Conservation (phyloP, 2,888 invertebrate genomes). For the Eristalis intricaria region DNA sequence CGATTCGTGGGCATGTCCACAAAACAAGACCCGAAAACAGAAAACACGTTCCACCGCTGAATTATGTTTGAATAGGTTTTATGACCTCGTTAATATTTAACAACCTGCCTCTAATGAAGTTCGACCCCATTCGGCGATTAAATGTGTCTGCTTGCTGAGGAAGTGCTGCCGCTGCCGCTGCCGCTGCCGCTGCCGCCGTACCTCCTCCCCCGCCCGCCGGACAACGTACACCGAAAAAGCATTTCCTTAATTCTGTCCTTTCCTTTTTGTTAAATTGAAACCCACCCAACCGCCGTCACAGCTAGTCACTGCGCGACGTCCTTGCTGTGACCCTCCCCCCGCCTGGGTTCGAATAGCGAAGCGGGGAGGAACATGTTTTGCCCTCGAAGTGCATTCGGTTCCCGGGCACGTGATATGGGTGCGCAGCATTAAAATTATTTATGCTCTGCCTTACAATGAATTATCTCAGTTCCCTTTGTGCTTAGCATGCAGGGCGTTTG, state of each 20-base stretch:
- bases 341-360: no score
- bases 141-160: background rate
- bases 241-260: constrained; percentile 20
- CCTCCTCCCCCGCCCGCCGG: background rate
- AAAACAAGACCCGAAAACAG: background rate
- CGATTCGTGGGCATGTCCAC: background rate
- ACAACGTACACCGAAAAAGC: constrained; percentile 11
- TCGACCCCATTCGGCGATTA: constrained; percentile 15
- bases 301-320: background rate
- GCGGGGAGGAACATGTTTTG: constrained; percentile 17
- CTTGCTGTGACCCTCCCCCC: background rate
- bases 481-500: background rate
- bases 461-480: background rate
- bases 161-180: background rate
- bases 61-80: constrained; percentile 11
- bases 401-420: constrained; percentile 21
- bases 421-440: constrained; percentile 27
- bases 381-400: constrained; percentile 5
- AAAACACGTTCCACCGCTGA: constrained; percentile 1
- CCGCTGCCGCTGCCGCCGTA: background rate
- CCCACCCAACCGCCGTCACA: background rate
- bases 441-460: constrained; percentile 16
- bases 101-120: constrained; percentile 22
- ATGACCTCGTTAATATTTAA: constrained; percentile 26
- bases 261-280: constrained; percentile 28